phyloP scores from a whole-genome alignment of 2,888 invertebrate species.

The Netelia melanura region DNA sequence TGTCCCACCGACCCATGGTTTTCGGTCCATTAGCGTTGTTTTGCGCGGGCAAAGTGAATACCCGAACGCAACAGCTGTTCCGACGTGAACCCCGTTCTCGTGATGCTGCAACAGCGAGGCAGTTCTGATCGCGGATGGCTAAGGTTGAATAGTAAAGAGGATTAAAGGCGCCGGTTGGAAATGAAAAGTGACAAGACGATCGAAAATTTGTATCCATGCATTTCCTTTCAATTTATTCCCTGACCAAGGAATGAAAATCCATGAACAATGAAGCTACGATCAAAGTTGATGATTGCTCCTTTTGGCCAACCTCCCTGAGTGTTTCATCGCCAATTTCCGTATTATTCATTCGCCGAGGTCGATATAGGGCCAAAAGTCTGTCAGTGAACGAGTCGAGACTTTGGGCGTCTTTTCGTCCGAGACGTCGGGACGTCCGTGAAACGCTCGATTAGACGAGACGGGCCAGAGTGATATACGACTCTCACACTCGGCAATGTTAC shows the following conservation, averaged over 20 bases:
- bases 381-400: conserved; percentile 23
- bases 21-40: conserved; percentile 80
- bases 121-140: background rate
- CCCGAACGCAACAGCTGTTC: conserved; percentile 77
- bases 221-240: no score
- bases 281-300: background rate
- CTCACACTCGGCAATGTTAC: conserved; percentile 39
- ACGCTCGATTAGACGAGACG: conserved; percentile 72
- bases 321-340: conserved; percentile 49
- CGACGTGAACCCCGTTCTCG: conserved; percentile 74
- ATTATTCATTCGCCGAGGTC: conserved; percentile 44
- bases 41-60: conserved; percentile 79
- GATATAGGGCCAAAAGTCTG: conserved; percentile 49
- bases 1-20: conserved; percentile 65
- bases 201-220: no score
- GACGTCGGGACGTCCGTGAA: conserved; percentile 63
- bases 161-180: background rate
- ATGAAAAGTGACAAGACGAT: background rate
- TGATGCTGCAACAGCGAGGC: conserved; percentile 26
- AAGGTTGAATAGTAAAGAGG: background rate
- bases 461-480: conserved; percentile 69
- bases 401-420: conserved; percentile 25
- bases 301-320: conserved; percentile 3
- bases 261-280: background rate
- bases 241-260: no score